phyloP scores from a whole-genome alignment of 2,113 vertebrate genomes.

The Sylvilagus bachmani region DNA sequence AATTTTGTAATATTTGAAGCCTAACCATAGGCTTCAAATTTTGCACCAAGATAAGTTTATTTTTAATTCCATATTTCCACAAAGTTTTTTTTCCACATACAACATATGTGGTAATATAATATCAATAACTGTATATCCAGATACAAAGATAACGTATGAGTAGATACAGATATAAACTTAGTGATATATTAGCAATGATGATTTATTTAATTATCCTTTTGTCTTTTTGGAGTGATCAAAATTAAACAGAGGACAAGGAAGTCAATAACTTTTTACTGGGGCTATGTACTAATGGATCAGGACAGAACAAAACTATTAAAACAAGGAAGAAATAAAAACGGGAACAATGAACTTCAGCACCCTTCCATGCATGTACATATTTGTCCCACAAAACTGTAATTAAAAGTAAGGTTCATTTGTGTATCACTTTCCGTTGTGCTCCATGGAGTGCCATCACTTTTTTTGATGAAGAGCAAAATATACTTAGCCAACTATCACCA shows the following conservation, averaged over 20 bases:
- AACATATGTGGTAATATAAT: not conserved
- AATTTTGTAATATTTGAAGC: too few relatives aligned
- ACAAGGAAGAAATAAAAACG: not conserved
- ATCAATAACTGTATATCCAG: not conserved
- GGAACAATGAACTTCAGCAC: not conserved
- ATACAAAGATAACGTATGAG: not conserved
- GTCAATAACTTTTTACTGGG: not conserved
- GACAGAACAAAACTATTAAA: not conserved
- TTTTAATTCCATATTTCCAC: too few relatives aligned
- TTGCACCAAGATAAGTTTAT: too few relatives aligned
- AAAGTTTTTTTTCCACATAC: too few relatives aligned
- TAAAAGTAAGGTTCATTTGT: not conserved
- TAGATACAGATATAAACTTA: not conserved
- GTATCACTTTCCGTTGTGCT: not conserved
- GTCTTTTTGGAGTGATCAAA: not conserved
- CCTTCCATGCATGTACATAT: not conserved
- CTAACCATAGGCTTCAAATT: too few relatives aligned
- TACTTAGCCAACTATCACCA: too few relatives aligned
- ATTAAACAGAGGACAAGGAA: not conserved
- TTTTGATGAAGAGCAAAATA: not conserved
- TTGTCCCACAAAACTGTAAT: not conserved
- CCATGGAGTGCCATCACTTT: not conserved
- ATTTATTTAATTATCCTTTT: not conserved
- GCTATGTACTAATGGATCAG: not conserved
- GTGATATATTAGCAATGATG: not conserved